Evolutionary conservation across 2,113 vertebrate species (phyloP).

Genomic region (Poicephalus gulielmi): DNA sequence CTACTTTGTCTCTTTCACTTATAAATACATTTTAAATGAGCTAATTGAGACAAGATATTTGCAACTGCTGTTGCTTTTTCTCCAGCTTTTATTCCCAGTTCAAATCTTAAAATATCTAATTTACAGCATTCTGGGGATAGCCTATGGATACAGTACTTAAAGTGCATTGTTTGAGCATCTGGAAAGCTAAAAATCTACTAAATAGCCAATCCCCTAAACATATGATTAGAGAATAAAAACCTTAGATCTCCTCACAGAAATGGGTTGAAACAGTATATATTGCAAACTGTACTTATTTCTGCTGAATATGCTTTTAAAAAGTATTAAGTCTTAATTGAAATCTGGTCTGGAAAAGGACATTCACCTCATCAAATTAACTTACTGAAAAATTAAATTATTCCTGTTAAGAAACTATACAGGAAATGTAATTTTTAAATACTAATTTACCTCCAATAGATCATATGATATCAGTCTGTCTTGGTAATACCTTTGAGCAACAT

Average conservation of each 20-base stretch:
- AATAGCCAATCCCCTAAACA: slow-evolving; percentile 75
- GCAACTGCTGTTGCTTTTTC: slow-evolving; percentile 72
- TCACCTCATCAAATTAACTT: slow-evolving; percentile 56
- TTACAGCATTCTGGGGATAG: slow-evolving; percentile 67
- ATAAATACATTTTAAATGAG: slow-evolving; percentile 77
- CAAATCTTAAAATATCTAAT: slow-evolving; percentile 79
- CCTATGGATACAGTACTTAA: slow-evolving; percentile 74
- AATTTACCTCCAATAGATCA: not conserved
- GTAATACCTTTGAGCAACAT: not conserved
- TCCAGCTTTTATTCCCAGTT: slow-evolving; percentile 73
- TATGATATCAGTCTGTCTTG: not conserved
- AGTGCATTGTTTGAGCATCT: slow-evolving; percentile 80
- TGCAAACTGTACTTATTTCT: slow-evolving; percentile 41
- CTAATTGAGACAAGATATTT: slow-evolving; percentile 73
- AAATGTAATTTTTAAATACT: slow-evolving; percentile 39
- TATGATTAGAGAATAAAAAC: slow-evolving; percentile 83
- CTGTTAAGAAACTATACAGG: slow-evolving; percentile 4
- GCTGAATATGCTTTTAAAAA: not conserved
- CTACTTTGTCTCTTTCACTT: slow-evolving; percentile 71
- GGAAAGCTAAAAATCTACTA: slow-evolving; percentile 77
- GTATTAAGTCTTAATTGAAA: slow-evolving; percentile 31
- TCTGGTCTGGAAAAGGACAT: slow-evolving; percentile 25
- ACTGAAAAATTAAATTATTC: slow-evolving; percentile 58
- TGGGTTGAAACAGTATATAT: slow-evolving; percentile 53
- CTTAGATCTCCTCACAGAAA: slow-evolving; percentile 71